Evolutionary conservation across 2,113 vertebrate genomes (phyloP).

Genomic region (Casuarius casuarius): DNA sequence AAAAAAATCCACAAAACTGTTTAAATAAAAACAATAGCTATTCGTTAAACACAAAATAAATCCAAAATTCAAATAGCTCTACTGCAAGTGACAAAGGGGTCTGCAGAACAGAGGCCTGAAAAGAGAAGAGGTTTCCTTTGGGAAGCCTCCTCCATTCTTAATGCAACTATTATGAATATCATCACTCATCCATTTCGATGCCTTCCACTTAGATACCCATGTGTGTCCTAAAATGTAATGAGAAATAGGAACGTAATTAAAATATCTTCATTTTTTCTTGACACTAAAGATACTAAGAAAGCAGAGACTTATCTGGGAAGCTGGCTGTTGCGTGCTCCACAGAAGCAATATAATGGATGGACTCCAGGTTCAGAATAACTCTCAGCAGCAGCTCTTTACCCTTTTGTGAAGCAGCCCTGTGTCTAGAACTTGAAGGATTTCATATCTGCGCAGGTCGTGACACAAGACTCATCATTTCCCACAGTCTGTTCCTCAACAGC

Average conservation of each 20-base stretch:
- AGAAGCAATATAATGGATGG: neutral
- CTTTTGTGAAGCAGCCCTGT: neutral
- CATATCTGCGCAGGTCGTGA: neutral
- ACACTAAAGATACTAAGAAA: neutral
- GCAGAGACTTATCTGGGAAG: neutral
- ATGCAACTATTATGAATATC: neutral
- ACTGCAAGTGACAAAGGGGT: neutral
- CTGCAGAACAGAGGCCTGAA: neutral
- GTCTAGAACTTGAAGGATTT: neutral
- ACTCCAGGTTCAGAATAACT: neutral
- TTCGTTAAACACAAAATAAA: neutral
- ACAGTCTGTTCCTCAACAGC: neutral
- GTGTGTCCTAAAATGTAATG: rapidly evolving
- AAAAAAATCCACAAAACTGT: neutral
- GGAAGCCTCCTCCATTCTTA: neutral
- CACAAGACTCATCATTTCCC: neutral
- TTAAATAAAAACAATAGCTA: neutral
- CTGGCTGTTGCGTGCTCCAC: neutral
- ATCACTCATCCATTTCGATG: neutral
- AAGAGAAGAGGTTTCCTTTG: neutral
- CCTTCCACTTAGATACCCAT: neutral
- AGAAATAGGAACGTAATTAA: neutral
- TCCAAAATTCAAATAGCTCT: neutral
- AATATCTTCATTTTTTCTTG: neutral
- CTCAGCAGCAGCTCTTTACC: neutral